Evolutionary conservation across 2,888 invertebrate species (phyloP), one percentile per base, ranked within the genome.

Genomic region (Pachymerium ferrugineum): DNA sequence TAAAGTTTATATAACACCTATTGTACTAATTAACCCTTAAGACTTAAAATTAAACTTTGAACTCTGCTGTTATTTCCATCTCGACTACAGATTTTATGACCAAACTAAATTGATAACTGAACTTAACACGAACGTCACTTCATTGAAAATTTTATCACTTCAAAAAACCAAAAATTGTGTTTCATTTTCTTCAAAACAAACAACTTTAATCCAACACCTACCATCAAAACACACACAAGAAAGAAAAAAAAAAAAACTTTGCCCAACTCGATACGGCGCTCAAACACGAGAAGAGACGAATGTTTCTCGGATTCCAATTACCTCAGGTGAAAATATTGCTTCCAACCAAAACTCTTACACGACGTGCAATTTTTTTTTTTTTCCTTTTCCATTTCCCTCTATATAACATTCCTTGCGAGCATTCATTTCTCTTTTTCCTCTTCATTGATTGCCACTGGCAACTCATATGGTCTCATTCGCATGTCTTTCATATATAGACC

Each of bases 381-480:
- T 38, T 38, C 38, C 38, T 14, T 38, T 38, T 25, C 54, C 25
- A 22, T 54, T 54, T 22, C 54, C 25, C 28, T n/a, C n/a, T n/a
- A n/a, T n/a, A n/a, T n/a, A n/a, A n/a, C n/a, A n/a, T n/a, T n/a
- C n/a, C n/a, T n/a, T n/a, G n/a, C 54, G 3, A 19, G 22, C 47
- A 47, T 22, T 47, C 54, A 54, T 54, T 54, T 25, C 54, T 54
- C 54, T 54, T 54, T 38, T 38, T 38, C 38, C 16, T 16, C 38
- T 54, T 54, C 54, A 54, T 54, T 54, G 54, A 54, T 54, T 54
- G 54, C 54, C 54, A 54, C 54, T 25, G 54, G 54, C 54, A 54
- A 54, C 71, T 71, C 71, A 71, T 31, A 25, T 71, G 71, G 71
- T 35, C 71, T 33, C 71, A 71, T 71, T 71, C 71, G 71, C 71